phyloP scores from a whole-genome alignment of 2,797 vertebrate species.

The Esox masquinongy region DNA sequence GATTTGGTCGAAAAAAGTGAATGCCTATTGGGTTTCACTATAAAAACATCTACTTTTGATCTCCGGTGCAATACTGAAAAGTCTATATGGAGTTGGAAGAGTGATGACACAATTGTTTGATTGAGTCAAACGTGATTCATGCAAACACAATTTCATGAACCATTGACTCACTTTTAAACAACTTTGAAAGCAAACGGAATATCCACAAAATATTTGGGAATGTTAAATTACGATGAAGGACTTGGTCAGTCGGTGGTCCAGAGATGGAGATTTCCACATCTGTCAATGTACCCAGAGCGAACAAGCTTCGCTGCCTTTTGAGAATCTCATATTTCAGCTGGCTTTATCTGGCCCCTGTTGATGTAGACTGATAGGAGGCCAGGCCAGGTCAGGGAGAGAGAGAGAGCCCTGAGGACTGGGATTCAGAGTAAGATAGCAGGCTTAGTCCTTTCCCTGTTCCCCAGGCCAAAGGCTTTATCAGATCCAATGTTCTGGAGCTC shows the following conservation, averaged over 20 bases:
- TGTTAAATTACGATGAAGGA: background rate
- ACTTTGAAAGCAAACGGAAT: background rate
- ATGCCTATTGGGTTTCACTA: background rate
- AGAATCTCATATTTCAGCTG: background rate
- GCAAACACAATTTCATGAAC: background rate
- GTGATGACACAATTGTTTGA: background rate
- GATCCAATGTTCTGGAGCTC: conserved; percentile 5
- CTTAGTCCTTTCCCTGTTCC: background rate
- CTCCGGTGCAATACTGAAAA: background rate
- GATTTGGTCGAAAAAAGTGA: background rate
- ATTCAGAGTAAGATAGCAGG: background rate
- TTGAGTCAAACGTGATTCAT: background rate
- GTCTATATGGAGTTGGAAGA: background rate
- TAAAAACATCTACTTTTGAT: background rate
- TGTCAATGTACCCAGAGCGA: background rate
- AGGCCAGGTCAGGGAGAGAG: background rate
- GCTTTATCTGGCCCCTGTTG: background rate
- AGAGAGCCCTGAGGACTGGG: background rate
- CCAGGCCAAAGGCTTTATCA: background rate
- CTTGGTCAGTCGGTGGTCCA: background rate
- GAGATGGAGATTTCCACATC: background rate
- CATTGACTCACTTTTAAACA: background rate
- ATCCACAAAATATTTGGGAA: background rate
- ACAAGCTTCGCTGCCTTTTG: background rate
- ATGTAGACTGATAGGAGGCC: background rate